phyloP scores from a whole-genome alignment of 2,797 vertebrate genomes.

The Lateolabrax maculatus region DNA sequence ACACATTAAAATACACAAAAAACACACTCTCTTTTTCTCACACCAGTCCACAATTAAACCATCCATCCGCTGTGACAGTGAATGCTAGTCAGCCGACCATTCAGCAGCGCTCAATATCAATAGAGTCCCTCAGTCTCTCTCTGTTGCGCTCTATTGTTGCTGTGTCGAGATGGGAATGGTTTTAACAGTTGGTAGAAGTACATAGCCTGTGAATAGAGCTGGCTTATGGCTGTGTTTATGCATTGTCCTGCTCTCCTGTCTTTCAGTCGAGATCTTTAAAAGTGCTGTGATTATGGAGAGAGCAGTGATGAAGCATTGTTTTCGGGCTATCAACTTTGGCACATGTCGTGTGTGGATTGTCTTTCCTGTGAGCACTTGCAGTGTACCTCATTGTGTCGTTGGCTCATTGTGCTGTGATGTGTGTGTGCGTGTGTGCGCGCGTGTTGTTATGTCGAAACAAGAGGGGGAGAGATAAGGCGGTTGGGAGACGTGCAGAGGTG shows the following conservation, averaged over 20 bases:
- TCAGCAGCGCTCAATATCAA: constrained; percentile 76
- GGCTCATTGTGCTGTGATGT: constrained; percentile 50
- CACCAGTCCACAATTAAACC: constrained; percentile 77
- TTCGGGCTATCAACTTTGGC: constrained; percentile 64
- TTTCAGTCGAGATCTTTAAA: constrained; percentile 63
- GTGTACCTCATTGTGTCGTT: constrained; percentile 55
- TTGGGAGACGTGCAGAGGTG: constrained; percentile 34
- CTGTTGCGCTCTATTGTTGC: constrained; percentile 68
- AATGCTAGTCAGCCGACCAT: constrained; percentile 68
- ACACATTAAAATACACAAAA: constrained; percentile 32
- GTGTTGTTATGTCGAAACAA: constrained; percentile 36
- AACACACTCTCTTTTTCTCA: constrained; percentile 41
- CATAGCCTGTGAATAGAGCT: constrained; percentile 62
- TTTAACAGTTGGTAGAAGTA: constrained; percentile 70
- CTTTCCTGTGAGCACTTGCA: constrained; percentile 47
- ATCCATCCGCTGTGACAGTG: constrained; percentile 74
- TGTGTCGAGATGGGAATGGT: constrained; percentile 62
- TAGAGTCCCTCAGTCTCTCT: constrained; percentile 70
- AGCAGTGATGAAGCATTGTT: constrained; percentile 70
- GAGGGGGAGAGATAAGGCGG: constrained; percentile 54
- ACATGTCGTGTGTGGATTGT: constrained; percentile 54
- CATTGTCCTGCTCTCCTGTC: constrained; percentile 63
- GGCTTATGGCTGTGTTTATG: constrained; percentile 58
- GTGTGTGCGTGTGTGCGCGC: constrained; percentile 2
- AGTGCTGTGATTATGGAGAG: constrained; percentile 63